A percentile compares a stretch with the other conserved stretches of the same genome.
These are phyloP conservation scores for Apantesis nais DNA, from an alignment of 2,888 invertebrate genomes.

Conservation along the genomic window DNA sequence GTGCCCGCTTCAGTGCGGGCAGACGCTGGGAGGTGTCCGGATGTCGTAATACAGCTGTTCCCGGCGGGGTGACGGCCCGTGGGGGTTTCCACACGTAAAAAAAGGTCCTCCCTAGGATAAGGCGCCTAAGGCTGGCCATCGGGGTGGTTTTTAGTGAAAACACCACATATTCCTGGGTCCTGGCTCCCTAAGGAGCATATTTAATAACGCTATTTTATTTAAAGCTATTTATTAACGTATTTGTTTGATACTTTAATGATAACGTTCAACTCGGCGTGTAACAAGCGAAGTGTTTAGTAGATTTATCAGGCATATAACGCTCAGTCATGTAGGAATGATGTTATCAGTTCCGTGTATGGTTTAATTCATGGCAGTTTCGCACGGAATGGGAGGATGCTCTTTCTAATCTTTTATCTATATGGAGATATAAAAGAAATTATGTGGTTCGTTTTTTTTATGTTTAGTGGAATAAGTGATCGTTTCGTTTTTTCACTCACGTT, in stretches of 20 bases:
- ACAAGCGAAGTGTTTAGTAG: slow-evolving; percentile 2
- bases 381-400: slow-evolving; percentile 49
- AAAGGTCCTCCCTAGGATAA: no score
- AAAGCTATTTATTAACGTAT: neutral
- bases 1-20: no score
- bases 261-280: neutral
- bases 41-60: no score
- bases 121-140: no score
- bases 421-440: neutral
- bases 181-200: no score
- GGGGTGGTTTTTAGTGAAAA: no score
- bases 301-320: slow-evolving; percentile 11
- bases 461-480: neutral
- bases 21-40: no score
- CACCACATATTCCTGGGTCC: no score
- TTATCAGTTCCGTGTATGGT: slow-evolving; percentile 34
- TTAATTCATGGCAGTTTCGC: slow-evolving; percentile 59
- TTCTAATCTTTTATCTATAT: slow-evolving; percentile 12
- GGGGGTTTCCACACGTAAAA: no score
- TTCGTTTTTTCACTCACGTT: neutral
- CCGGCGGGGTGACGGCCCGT: no score
- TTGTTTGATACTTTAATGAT: neutral
- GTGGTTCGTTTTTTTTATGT: neutral
- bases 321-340: slow-evolving; percentile 22
- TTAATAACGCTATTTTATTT: no score